A percentile compares a stretch with the other conserved stretches of the same genome.
Conservation (phyloP, 2,888 invertebrate genomes). For the Aspidapion aeneum region DNA sequence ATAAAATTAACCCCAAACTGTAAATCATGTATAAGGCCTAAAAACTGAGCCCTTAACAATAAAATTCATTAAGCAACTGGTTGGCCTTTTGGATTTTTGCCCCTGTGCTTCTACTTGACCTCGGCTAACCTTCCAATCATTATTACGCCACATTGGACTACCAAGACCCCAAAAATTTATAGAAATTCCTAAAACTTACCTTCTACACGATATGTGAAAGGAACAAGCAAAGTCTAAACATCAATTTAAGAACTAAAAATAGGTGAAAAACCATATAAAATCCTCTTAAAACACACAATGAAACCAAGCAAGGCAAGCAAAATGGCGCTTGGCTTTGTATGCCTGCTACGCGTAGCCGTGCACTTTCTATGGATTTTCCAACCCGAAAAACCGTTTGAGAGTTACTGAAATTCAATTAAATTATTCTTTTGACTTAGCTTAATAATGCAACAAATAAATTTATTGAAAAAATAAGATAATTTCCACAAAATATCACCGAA, state of each 20-base stretch:
- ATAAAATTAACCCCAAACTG: no score
- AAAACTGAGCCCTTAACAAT: no score
- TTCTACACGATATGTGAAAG: not conserved
- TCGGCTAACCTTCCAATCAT: not conserved
- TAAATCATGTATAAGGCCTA: no score
- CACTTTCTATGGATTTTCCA: not conserved
- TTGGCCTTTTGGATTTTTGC: not conserved
- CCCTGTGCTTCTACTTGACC: not conserved
- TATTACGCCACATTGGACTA: not conserved
- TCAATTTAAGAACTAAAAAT: not conserved
- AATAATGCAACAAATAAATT: not conserved
- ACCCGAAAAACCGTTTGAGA: not conserved
- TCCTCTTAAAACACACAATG: not conserved
- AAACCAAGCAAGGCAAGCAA: not conserved
- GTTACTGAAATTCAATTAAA: no score
- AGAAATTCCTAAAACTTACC: not conserved
- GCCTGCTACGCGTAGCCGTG: not conserved
- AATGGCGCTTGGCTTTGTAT: not conserved
- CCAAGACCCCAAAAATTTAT: not conserved
- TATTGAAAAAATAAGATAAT: not conserved
- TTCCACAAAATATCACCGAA: not conserved
- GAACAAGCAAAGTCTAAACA: not conserved
- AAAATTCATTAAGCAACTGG: not conserved
- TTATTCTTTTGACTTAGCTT: not conserved
- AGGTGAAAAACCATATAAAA: not conserved